phyloP scores from a whole-genome alignment of 2,888 invertebrate genomes.

The Chymomyza fuscimana region DNA sequence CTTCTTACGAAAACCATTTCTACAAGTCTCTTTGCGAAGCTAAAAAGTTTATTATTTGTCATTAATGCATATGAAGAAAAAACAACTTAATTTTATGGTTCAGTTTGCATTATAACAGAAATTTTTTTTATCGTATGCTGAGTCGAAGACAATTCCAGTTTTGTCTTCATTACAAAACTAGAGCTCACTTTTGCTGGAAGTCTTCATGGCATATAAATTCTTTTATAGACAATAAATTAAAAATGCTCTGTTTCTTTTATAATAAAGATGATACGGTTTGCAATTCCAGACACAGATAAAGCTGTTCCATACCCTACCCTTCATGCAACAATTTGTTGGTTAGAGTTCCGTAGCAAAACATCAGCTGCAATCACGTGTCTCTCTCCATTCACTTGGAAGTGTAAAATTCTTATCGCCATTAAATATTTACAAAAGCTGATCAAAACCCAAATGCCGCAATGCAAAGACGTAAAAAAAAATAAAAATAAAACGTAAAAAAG shows the following conservation, averaged over 20 bases:
- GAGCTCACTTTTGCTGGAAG: neutral
- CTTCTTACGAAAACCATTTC: no score
- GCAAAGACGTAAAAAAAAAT: neutral
- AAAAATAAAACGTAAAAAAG: neutral
- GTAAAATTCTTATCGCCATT: neutral
- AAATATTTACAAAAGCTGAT: conserved; percentile 25
- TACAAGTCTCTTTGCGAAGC: no score
- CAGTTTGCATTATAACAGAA: neutral
- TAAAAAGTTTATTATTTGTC: neutral
- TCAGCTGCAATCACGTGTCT: neutral
- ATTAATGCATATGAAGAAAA: neutral
- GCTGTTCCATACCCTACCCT: no score
- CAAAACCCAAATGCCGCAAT: conserved; percentile 18
- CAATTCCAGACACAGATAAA: neutral
- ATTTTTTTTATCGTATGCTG: neutral
- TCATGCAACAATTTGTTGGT: no score
- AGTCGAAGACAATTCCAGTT: neutral
- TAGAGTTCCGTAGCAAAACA: no score
- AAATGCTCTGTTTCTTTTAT: neutral
- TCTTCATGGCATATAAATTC: neutral
- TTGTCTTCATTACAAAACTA: neutral
- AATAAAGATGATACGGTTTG: neutral
- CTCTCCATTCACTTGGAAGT: neutral
- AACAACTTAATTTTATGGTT: no score
- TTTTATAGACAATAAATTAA: neutral